Percentiles rank a stretch among this genome's conserved stretches.
Evolutionary conservation across 2,888 invertebrate genomes (phyloP).

Genomic region (Achlya flavicornis): DNA sequence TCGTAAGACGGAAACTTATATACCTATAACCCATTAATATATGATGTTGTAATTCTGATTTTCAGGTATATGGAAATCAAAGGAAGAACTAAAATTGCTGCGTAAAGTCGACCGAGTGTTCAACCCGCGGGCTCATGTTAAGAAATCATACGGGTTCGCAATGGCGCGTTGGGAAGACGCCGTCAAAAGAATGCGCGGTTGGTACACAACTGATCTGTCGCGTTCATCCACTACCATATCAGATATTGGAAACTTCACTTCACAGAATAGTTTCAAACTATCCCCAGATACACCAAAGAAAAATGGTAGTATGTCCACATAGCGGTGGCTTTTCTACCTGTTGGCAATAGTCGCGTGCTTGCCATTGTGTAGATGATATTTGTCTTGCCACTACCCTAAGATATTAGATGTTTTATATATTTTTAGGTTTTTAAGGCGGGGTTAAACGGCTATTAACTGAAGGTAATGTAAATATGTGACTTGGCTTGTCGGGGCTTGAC

Average conservation of each 20-base stretch:
- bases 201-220: constrained; percentile 68
- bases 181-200: constrained; percentile 81
- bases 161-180: constrained; percentile 84
- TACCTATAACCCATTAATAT: too few relatives aligned
- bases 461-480: background rate
- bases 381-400: constrained; percentile 26
- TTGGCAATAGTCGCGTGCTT: constrained; percentile 57
- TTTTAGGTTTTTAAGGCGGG: constrained; percentile 20
- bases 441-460: background rate
- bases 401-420: constrained; percentile 27
- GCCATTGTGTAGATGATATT: constrained; percentile 65
- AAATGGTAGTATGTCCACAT: constrained; percentile 58
- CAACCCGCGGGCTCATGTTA: constrained; percentile 69
- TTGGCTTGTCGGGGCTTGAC: background rate
- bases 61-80: constrained; percentile 89
- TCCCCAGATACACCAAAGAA: constrained; percentile 32
- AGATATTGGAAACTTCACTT: constrained; percentile 46
- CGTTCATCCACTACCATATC: constrained; percentile 38
- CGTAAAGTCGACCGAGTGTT: constrained; percentile 86
- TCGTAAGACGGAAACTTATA: too few relatives aligned
- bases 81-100: constrained; percentile 85
- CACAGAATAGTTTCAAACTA: constrained; percentile 57
- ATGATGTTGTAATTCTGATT: constrained; percentile 16
- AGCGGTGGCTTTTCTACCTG: constrained; percentile 70
- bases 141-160: constrained; percentile 58